Evolutionary conservation across 2,888 invertebrate species (phyloP), one percentile per base, ranked within the genome.

Genomic region (Pachydiplax longipennis): DNA sequence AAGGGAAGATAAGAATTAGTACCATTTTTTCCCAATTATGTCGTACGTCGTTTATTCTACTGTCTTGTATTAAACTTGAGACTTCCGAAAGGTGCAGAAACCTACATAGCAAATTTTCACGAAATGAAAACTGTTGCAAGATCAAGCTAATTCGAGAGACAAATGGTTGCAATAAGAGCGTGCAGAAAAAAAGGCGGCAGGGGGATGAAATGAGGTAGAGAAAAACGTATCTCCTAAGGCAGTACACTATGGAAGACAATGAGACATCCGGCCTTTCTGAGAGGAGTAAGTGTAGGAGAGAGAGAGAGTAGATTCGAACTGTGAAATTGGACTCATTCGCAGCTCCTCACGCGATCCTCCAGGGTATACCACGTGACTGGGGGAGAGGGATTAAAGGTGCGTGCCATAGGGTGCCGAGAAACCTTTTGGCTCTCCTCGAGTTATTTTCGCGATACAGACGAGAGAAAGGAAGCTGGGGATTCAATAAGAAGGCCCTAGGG

Each of bases 281-380:
- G 31, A 31, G 58, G 58, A n/a, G n/a, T 15, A 31, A 35, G 35
- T 12, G 37, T 2, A 40, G 40, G 58, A 44, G 83, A 61, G 83
- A 80, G 81, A 18, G 35, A 37, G 61, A 37, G 37, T 37, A 65
- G 37, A 37, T 37, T 87, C 87, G 87, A 87, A 87, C 37, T 87
- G 87, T 87, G 87, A 87, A 87, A 87, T 87, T 87, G 87, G 87
- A 87, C 87, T 87, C 87, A 87, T 87, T 87, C 87, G 87, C 87
- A 87, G 61, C 87, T 61, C n/a, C 87, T 87, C 87, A 87, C 87
- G 87, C 87, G 61, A 87, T 37, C 37, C 87, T 61, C 87, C 87
- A 35, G 61, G 87, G 87, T 87, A 31, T 61, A 87, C 87, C 87
- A 87, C 87, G 87, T 87, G 87, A 87, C 87, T 61, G 44, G 40